Conservation (phyloP, 2,113 vertebrate genomes). For the Sapajus apella region DNA sequence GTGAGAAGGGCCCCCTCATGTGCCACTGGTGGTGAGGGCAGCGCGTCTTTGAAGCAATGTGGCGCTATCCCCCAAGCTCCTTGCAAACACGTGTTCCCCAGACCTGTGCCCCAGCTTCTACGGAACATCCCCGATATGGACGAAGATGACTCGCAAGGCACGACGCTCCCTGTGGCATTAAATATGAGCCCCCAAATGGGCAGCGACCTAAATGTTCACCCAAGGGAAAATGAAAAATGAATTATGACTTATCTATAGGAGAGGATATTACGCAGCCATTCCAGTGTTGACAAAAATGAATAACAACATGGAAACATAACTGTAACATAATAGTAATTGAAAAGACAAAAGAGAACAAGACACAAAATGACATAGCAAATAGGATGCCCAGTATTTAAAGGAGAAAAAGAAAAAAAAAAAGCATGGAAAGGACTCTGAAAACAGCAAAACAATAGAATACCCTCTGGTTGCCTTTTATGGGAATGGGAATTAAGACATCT, state of each 20-base stretch:
- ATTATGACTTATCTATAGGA: not conserved
- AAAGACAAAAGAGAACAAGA: not conserved
- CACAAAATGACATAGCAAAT: not conserved
- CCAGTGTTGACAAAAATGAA: not conserved
- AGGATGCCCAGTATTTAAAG: not conserved
- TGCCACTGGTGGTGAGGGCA: accelerated
- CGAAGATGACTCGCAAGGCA: not conserved
- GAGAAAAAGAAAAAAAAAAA: not conserved
- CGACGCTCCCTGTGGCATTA: not conserved
- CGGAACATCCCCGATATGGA: accelerated
- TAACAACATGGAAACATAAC: not conserved
- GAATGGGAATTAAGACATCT: not conserved
- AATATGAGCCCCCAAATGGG: not conserved
- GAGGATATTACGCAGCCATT: not conserved
- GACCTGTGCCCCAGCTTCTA: not conserved
- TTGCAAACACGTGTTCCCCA: accelerated
- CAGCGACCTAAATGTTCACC: not conserved
- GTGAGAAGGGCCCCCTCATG: not conserved
- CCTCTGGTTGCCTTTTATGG: not conserved
- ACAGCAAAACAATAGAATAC: not conserved
- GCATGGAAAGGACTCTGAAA: not conserved
- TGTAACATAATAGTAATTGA: not conserved
- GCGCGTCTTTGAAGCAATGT: accelerated
- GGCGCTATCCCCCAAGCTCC: accelerated
- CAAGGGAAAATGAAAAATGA: not conserved